Base-by-base conservation (phyloP, 2,797 vertebrate genomes). In the Alcedo quadribrachys region DNA sequence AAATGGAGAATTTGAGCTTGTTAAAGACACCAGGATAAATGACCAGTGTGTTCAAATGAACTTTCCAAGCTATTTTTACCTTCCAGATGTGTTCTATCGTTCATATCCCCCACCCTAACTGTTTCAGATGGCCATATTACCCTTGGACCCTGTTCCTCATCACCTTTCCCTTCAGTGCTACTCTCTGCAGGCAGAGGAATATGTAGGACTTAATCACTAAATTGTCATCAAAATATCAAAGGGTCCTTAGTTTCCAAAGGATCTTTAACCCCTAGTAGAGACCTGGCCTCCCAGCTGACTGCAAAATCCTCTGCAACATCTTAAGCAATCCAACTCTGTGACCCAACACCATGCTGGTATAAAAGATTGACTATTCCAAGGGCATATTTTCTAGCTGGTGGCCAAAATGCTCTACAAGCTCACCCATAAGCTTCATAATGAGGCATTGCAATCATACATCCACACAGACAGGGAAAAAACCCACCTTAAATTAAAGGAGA, bases 321-420 rank as follows among this genome's bases (percentile, higher is more conserved):
- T 42, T 19, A 18, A 73, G 20, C 8, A 21, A 37, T 11, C 48
- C 58, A 43, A 0, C n/a, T 33, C 62, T 42, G 22, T 7, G 6
- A 76, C 24, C 22, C 40, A 66, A 25, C 0, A 1, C 2, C 4
- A 5, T 6, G 11, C 28, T 45, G 28, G n/a, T 14, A 70, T 60
- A 48, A 19, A 22, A 54, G 19, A 51, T 12, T 11, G 5, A 20
- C 6, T 1, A 1, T 77, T 53, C 22, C 20, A 77, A 63, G 33
- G 66, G 16, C 25, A 62, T 43, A 5, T 22, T 70, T 53, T 50
- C 35, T 48, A 76, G 42, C n/a, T 48, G 30, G 8, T 27, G 70
- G 24, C 20, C 85, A 76, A 83, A 91, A 57, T 37, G 32, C 6
- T 67, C 42, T 27, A 20, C 14, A 84, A 48, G 19, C 11, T 42